Percentiles rank a stretch among this genome's conserved stretches.
These are phyloP conservation scores for Maniola jurtina DNA, from an alignment of 1,140 invertebrate species.

Conservation along the genomic window DNA sequence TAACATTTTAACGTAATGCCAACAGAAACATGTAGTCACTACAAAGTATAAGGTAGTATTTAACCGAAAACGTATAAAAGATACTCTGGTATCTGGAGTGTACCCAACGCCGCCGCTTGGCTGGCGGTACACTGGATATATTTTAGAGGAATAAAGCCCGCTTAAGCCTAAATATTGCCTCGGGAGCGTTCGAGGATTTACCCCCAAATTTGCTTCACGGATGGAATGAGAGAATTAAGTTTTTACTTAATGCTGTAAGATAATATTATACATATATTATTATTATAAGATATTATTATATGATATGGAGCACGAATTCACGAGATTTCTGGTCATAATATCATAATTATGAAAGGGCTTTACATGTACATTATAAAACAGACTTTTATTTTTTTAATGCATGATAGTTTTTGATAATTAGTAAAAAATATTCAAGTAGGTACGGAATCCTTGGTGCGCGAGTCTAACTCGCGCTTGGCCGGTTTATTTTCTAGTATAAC, in stretches of 20 bases:
- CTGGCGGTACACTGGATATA: conserved; percentile 10
- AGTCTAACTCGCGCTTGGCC: too few relatives aligned
- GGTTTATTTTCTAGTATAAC: too few relatives aligned
- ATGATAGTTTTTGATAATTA: too few relatives aligned
- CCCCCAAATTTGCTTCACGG: conserved; percentile 12
- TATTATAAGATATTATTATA: not conserved
- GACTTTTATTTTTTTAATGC: too few relatives aligned
- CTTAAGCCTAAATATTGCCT: conserved; percentile 16
- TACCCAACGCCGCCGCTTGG: not conserved
- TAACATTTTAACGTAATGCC: too few relatives aligned
- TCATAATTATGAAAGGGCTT: too few relatives aligned
- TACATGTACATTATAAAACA: too few relatives aligned
- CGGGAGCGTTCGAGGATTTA: conserved; percentile 14
- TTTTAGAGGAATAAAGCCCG: conserved; percentile 10
- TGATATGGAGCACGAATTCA: not conserved
- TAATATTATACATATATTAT: too few relatives aligned
- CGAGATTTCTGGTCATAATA: not conserved
- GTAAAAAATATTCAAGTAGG: too few relatives aligned
- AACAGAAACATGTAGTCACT: not conserved
- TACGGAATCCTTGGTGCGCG: too few relatives aligned
- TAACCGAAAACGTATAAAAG: conserved; percentile 7
- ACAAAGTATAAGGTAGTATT: not conserved
- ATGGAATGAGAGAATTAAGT: conserved; percentile 13
- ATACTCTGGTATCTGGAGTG: conserved; percentile 9
- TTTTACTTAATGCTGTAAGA: conserved; percentile 1